phyloP scores from a whole-genome alignment of 1,140 invertebrate species.

The Aphelinus atriplicis region DNA sequence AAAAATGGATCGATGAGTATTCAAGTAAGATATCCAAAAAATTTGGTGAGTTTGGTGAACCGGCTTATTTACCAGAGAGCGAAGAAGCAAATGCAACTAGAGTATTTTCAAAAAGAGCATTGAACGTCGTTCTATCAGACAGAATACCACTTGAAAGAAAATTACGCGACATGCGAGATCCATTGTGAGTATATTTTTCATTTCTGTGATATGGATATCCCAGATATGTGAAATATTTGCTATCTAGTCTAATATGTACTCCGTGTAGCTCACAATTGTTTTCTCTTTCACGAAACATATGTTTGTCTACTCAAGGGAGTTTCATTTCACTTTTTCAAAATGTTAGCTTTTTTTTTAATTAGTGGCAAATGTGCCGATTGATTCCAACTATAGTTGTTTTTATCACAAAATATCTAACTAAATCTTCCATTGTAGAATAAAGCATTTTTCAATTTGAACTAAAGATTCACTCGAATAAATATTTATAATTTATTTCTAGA shows the following conservation, averaged over 20 bases:
- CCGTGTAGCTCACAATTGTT: too few species aligned
- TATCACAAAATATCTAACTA: too few species aligned
- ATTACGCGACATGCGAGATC: constrained; percentile 82
- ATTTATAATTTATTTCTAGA: constrained; percentile 48
- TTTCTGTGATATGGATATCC: too few species aligned
- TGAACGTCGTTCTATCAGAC: constrained; percentile 89
- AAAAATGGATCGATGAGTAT: constrained; percentile 60
- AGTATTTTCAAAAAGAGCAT: constrained; percentile 84
- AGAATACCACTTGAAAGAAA: constrained; percentile 86
- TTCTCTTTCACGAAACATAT: too few species aligned
- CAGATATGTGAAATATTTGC: too few species aligned
- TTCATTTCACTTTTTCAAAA: too few species aligned
- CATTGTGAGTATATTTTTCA: constrained; percentile 67
- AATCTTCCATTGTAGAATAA: too few species aligned
- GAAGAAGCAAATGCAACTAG: constrained; percentile 73
- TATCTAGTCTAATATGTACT: too few species aligned
- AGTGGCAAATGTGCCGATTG: not conserved
- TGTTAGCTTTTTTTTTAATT: not conserved
- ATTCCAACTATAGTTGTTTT: too few species aligned
- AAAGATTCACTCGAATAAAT: not conserved
- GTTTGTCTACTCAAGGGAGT: too few species aligned
- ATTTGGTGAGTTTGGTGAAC: constrained; percentile 77
- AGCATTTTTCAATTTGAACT: too few species aligned
- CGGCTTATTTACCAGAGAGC: constrained; percentile 68
- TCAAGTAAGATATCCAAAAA: constrained; percentile 67